Evolutionary conservation across 2,113 vertebrate genomes (phyloP).

Genomic region (Pampusana beccarii): DNA sequence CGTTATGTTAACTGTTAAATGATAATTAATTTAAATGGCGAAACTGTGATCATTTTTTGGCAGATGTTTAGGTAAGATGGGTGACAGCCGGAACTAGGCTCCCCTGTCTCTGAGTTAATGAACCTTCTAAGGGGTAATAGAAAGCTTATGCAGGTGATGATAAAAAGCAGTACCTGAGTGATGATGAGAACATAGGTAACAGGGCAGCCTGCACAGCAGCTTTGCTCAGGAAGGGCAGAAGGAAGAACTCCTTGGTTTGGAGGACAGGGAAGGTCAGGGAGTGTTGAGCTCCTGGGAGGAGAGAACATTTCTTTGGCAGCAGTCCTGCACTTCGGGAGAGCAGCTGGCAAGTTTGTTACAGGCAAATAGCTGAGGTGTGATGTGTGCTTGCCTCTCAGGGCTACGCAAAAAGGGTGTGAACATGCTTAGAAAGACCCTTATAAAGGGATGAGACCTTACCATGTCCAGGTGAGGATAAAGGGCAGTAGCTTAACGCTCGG

Average conservation of each 20-base stretch:
- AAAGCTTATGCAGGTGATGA: background rate
- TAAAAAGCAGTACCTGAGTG: background rate
- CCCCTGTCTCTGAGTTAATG: background rate
- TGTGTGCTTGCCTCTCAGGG: background rate
- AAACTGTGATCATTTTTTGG: background rate
- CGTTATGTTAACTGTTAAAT: background rate
- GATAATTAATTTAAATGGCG: constrained; percentile 15
- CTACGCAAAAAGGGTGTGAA: background rate
- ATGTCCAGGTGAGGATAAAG: background rate
- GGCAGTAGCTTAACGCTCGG: background rate
- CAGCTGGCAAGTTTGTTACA: background rate
- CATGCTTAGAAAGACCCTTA: background rate
- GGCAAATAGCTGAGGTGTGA: background rate
- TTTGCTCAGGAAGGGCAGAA: background rate
- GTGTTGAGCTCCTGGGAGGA: background rate
- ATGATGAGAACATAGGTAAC: background rate
- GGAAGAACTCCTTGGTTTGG: background rate
- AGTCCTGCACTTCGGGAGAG: background rate
- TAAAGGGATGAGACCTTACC: background rate
- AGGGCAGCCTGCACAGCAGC: background rate
- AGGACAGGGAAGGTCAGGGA: background rate
- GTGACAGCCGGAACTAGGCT: background rate
- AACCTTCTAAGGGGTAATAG: background rate
- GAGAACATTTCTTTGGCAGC: background rate
- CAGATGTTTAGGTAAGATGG: background rate